Percentiles rank a stretch among this genome's conserved stretches.
Evolutionary conservation across 2,888 invertebrate genomes (phyloP).

Genomic region (Dastarcus helophoroides): DNA sequence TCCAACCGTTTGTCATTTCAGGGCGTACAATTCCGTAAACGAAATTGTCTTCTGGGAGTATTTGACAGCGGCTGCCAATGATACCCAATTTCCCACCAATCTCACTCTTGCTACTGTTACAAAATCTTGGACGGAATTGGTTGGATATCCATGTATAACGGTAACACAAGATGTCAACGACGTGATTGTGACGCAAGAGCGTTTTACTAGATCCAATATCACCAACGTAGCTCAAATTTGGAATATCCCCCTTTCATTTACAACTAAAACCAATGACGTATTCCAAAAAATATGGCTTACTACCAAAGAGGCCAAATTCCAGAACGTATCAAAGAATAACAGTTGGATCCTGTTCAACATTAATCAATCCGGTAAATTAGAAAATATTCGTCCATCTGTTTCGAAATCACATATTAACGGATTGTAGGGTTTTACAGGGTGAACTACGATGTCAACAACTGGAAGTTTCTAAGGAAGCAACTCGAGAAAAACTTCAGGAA

Average conservation of each 20-base stretch:
- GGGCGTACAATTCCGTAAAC: constrained; percentile 49
- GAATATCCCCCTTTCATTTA: constrained; percentile 50
- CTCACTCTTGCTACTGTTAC: constrained; percentile 49
- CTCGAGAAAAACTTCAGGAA: constrained; percentile 32
- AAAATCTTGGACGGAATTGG: constrained; percentile 62
- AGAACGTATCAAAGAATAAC: constrained; percentile 25
- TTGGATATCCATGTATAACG: constrained; percentile 55
- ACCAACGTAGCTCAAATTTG: constrained; percentile 32
- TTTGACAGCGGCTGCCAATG: constrained; percentile 33
- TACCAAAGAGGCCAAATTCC: constrained; percentile 20
- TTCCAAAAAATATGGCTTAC: constrained; percentile 24
- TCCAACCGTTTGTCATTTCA: constrained; percentile 24
- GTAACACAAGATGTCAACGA: constrained; percentile 34
- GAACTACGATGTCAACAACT: constrained; percentile 49
- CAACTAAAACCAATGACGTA: constrained; percentile 21
- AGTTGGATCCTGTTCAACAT: constrained; percentile 52
- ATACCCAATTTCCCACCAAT: constrained; percentile 29
- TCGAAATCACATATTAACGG: too few relatives aligned
- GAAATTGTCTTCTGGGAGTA: constrained; percentile 57
- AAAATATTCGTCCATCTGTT: too few relatives aligned
- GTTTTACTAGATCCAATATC: constrained; percentile 26
- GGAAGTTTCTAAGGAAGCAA: constrained; percentile 42
- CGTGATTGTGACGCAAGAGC: constrained; percentile 35
- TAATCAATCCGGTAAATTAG: constrained; percentile 48
- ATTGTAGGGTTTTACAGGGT: constrained; percentile 53